These are phyloP conservation scores for Hedya salicella DNA, from an alignment of 2,888 invertebrate species.

Conservation along the genomic window DNA sequence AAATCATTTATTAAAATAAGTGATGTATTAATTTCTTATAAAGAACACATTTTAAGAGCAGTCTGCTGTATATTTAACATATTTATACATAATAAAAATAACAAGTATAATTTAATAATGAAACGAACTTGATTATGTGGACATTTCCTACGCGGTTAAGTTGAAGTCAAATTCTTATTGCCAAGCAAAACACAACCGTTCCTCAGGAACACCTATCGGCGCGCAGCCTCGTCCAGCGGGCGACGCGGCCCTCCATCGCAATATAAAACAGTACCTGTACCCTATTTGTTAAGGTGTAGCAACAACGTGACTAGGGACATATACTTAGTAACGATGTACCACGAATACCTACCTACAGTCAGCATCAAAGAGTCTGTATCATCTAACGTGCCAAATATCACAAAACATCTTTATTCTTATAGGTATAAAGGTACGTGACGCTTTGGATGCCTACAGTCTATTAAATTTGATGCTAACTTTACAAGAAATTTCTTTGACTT, in stretches of 20 bases:
- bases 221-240: not conserved
- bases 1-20: conserved; percentile 85
- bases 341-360: no score
- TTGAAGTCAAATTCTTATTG: conserved; percentile 50
- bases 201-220: conserved; percentile 46
- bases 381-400: no score
- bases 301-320: no score
- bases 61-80: conserved; percentile 66
- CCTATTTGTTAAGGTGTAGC: no score
- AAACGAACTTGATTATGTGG: conserved; percentile 46
- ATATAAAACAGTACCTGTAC: not conserved
- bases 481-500: no score
- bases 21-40: conserved; percentile 80
- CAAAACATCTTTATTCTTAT: no score
- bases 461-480: no score
- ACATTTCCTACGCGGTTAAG: conserved; percentile 47
- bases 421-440: no score
- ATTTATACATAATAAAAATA: conserved; percentile 50
- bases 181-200: conserved; percentile 57
- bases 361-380: no score
- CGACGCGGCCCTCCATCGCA: not conserved
- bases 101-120: conserved; percentile 45
- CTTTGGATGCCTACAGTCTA: no score
- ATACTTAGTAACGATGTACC: no score
- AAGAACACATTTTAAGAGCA: conserved; percentile 81